phyloP scores from a whole-genome alignment of 2,113 vertebrate genomes.

The Cebus imitator region DNA sequence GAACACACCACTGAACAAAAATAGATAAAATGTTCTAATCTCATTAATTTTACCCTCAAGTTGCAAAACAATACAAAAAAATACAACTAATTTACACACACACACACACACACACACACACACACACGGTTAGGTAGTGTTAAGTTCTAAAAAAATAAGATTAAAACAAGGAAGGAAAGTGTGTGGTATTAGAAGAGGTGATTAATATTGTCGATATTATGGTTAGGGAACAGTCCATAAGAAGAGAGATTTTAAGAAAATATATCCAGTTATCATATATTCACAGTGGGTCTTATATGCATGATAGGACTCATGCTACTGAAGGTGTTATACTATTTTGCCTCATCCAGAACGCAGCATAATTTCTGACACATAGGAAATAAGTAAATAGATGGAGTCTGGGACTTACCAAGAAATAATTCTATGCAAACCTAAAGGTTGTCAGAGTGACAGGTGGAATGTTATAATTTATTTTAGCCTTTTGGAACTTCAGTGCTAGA shows the following conservation, averaged over 20 bases:
- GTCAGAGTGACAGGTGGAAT: neutral
- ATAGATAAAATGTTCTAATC: neutral
- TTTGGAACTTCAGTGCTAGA: conserved; percentile 28
- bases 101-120: neutral
- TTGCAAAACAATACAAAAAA: neutral
- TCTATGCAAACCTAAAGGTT: conserved; percentile 45
- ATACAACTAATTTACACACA: neutral
- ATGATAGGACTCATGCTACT: neutral
- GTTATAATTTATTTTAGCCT: conserved; percentile 51
- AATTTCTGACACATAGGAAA: neutral
- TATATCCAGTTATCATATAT: neutral
- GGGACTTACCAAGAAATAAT: conserved; percentile 24
- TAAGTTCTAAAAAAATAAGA: neutral
- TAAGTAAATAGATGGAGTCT: neutral
- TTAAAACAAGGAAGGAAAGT: neutral
- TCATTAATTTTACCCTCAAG: neutral
- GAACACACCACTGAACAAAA: neutral
- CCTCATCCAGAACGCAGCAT: neutral
- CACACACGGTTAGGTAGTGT: neutral
- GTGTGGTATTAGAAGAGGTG: neutral
- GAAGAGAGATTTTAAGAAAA: neutral
- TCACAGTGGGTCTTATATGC: neutral
- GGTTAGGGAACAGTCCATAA: neutral
- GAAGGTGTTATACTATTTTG: neutral
- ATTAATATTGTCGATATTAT: neutral